These are phyloP conservation scores for Drosophila nigricruria DNA, from an alignment of 2,888 invertebrate species.

Conservation along the genomic window DNA sequence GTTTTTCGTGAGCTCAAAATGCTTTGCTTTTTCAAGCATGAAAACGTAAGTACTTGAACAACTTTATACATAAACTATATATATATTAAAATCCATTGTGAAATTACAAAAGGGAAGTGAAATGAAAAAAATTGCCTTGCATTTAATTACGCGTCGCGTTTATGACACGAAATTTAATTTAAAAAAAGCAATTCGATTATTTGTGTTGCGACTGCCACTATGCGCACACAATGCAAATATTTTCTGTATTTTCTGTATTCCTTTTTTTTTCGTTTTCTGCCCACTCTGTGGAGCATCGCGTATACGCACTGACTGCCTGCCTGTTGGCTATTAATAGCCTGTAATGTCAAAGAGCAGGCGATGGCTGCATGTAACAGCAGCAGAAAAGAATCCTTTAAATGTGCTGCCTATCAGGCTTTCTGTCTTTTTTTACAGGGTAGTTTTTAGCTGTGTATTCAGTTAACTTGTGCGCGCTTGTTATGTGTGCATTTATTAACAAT, in stretches of 20 bases:
- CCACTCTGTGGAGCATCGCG: slow-evolving; percentile 47
- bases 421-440: slow-evolving; percentile 17
- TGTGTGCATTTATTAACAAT: slow-evolving; percentile 43
- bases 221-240: slow-evolving; percentile 32
- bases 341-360: slow-evolving; percentile 9
- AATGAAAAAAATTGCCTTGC: slow-evolving; percentile 21
- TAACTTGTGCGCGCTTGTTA: neutral
- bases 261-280: neutral
- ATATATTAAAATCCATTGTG: slow-evolving; percentile 7
- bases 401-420: neutral
- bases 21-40: slow-evolving; percentile 99
- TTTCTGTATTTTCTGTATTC: slow-evolving; percentile 28
- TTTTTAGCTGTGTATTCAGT: neutral
- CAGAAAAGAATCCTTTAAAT: neutral
- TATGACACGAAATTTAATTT: slow-evolving; percentile 66
- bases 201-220: slow-evolving; percentile 19
- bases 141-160: slow-evolving; percentile 58
- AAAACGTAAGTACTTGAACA: slow-evolving; percentile 93
- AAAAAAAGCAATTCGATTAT: slow-evolving; percentile 62
- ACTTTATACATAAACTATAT: slow-evolving; percentile 7
- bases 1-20: slow-evolving; percentile 99
- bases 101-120: neutral
- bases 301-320: slow-evolving; percentile 41
- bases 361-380: neutral
- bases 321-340: slow-evolving; percentile 28